Evolutionary conservation across 2,113 vertebrate species (phyloP).

Genomic region (Dinomys branickii): DNA sequence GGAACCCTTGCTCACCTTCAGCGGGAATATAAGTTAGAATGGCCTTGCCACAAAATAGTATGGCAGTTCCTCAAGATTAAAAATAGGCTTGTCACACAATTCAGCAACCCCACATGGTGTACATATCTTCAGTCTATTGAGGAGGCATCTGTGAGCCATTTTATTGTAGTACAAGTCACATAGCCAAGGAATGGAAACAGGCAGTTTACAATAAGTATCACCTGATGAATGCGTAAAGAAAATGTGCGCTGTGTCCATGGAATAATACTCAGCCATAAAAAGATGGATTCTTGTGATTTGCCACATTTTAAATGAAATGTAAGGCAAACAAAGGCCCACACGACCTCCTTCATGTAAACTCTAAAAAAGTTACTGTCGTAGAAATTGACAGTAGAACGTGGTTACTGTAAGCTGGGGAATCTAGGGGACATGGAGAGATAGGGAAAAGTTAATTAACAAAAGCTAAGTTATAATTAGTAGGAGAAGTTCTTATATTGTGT

Average conservation of each 20-base stretch:
- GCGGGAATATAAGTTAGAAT: background rate
- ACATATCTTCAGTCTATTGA: background rate
- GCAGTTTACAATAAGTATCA: background rate
- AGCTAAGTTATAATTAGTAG: background rate
- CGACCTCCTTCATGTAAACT: background rate
- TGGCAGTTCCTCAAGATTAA: background rate
- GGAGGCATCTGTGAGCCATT: background rate
- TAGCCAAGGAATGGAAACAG: background rate
- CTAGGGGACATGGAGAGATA: background rate
- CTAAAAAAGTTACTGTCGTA: background rate
- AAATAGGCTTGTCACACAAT: background rate
- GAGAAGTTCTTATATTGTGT: background rate
- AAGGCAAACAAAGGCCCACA: background rate
- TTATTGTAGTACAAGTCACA: background rate
- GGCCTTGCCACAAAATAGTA: background rate
- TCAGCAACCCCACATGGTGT: background rate
- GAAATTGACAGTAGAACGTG: background rate
- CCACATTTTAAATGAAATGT: background rate
- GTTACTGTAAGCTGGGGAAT: background rate
- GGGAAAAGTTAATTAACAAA: background rate
- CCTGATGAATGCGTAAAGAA: background rate
- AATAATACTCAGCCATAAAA: background rate
- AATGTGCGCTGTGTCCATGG: background rate
- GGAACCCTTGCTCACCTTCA: background rate
- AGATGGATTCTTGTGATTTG: background rate